Evolutionary conservation across 1,140 invertebrate genomes (phyloP).

Genomic region (Pseudoatta argentina): DNA sequence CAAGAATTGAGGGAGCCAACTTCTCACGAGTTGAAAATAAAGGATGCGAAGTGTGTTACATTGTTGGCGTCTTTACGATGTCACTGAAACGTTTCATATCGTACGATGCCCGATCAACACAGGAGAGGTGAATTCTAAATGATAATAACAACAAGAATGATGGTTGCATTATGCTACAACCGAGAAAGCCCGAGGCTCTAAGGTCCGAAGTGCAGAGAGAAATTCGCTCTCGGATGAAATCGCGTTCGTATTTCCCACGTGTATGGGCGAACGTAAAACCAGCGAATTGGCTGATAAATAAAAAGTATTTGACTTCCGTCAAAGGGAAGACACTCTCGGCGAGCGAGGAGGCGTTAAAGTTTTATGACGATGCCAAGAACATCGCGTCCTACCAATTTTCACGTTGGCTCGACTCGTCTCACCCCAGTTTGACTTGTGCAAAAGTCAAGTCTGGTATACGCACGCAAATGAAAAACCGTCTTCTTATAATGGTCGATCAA

Average conservation of each 20-base stretch:
- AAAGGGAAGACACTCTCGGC: slow-evolving; percentile 9
- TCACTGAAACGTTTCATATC: slow-evolving; percentile 46
- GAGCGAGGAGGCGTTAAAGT: slow-evolving; percentile 15
- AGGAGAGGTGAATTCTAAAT: slow-evolving; percentile 18
- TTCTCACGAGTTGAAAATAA: not conserved
- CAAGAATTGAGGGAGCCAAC: no score
- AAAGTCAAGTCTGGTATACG: slow-evolving; percentile 14
- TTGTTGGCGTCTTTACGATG: slow-evolving; percentile 60
- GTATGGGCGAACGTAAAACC: slow-evolving; percentile 32
- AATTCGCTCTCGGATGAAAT: slow-evolving; percentile 29
- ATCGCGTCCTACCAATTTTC: slow-evolving; percentile 23
- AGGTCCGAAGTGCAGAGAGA: slow-evolving; percentile 8
- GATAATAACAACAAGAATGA: slow-evolving; percentile 48
- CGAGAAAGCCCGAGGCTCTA: not conserved
- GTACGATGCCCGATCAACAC: slow-evolving; percentile 8
- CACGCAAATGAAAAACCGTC: slow-evolving; percentile 32
- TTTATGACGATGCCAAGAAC: slow-evolving; percentile 35
- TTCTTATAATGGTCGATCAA: not conserved
- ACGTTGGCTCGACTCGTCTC: not conserved
- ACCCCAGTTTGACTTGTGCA: not conserved
- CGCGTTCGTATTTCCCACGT: slow-evolving; percentile 33
- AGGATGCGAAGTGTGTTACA: slow-evolving; percentile 17
- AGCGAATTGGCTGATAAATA: slow-evolving; percentile 41
- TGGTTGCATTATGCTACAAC: slow-evolving; percentile 3
- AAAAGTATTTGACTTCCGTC: slow-evolving; percentile 43